phyloP scores from a whole-genome alignment of 2,888 invertebrate species.

The Andrena fulva region DNA sequence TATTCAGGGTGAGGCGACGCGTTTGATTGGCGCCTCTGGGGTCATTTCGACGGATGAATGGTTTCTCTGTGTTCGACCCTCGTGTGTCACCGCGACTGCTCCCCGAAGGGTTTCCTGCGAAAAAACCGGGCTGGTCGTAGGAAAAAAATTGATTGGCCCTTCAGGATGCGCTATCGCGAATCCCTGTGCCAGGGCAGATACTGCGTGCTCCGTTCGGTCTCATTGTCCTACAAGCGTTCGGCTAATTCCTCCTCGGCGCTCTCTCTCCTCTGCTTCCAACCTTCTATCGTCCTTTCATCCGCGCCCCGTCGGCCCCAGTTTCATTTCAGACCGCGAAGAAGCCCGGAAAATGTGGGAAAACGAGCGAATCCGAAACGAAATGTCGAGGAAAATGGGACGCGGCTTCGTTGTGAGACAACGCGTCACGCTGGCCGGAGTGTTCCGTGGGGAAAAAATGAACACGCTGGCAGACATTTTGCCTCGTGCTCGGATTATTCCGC shows the following conservation, averaged over 20 bases:
- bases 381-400: constrained; percentile 42
- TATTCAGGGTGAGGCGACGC: constrained; percentile 74
- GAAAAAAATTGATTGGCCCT: constrained; percentile 77
- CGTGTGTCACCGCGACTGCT: constrained; percentile 63
- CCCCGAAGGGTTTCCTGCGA: constrained; percentile 63
- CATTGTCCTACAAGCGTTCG: constrained; percentile 65
- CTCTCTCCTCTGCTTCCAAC: constrained; percentile 35
- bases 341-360: constrained; percentile 33
- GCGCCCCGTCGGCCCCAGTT: background rate
- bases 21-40: constrained; percentile 76
- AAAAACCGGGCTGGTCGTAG: constrained; percentile 1
- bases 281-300: background rate
- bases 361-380: constrained; percentile 20
- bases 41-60: constrained; percentile 77
- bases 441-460: constrained; percentile 18
- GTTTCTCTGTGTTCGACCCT: constrained; percentile 69
- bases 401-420: constrained; percentile 30
- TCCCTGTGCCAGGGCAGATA: constrained; percentile 58
- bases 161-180: constrained; percentile 70
- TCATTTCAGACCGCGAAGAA: constrained; percentile 30
- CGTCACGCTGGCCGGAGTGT: constrained; percentile 28
- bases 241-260: constrained; percentile 60
- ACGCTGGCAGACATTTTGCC: background rate
- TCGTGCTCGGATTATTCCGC: constrained; percentile 7
- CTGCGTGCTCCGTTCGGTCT: constrained; percentile 56